Evolutionary conservation across 23 tunicate species (phyloP), one percentile per base, ranked within the genome.

Genomic region (Phallusia fumigata): DNA sequence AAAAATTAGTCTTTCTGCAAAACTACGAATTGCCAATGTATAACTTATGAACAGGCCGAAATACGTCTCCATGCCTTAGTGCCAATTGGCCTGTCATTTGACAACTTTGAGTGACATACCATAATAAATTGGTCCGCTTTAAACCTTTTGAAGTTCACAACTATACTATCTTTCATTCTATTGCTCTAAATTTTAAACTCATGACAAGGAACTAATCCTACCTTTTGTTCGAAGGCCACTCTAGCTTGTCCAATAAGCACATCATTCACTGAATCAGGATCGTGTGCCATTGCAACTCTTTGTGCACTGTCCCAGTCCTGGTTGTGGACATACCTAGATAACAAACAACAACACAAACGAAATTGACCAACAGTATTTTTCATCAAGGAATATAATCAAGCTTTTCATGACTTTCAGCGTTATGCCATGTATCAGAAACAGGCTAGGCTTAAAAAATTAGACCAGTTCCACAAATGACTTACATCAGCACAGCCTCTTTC

Each of bases 401-500:
- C n/a, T n/a, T n/a, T n/a, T n/a, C n/a, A n/a, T n/a, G n/a, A n/a
- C n/a, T n/a, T n/a, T n/a, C n/a, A n/a, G n/a, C n/a, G n/a, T n/a
- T n/a, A n/a, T n/a, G n/a, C n/a, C n/a, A n/a, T n/a, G n/a, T n/a
- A n/a, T n/a, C n/a, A n/a, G n/a, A n/a, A n/a, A n/a, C n/a, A n/a
- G n/a, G n/a, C n/a, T n/a, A n/a, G n/a, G n/a, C n/a, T n/a, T n/a
- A 47, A 18, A 36, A 78, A 45, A 47, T 19, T 1, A 78, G 65
- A 47, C 33, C 40, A 76, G n/a, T n/a, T n/a, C n/a, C n/a, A n/a
- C n/a, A n/a, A n/a, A 30, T 35, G 69, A 58, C 95, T 76, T 77
- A 92, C 99, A 97, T 97, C 13, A 97, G 86, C 30, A 97, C 99
- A 18, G 99, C 99, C 86, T 97, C 99, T 35, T 93, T 88, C 13